Base-by-base conservation (phyloP, 2,113 vertebrate genomes). In the Pituophis catenifer region DNA sequence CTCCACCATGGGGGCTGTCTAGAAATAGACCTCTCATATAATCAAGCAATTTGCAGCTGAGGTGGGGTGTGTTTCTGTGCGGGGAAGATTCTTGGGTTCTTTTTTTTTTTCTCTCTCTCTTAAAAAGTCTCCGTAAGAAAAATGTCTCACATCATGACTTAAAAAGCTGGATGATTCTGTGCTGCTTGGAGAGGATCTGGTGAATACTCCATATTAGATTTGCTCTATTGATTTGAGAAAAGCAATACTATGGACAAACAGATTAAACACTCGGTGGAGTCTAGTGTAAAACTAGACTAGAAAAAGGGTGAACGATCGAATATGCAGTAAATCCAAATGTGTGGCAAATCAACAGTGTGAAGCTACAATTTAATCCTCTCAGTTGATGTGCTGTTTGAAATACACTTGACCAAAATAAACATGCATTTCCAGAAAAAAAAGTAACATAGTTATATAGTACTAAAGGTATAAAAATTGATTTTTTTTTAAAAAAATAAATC, bases 191-290 rank as follows among this genome's bases (percentile, higher is more conserved):
- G 94, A 90, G 88, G 59, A 95, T 95, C 92, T 19, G 86, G 89
- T 91, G 58, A 94, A 94, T 89, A 55, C 89, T 94, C 58, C 93
- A 94, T 26, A 95, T 1, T 93, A 92, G 53, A 92, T 94, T 92
- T 96, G 59, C 62, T 95, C 44, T 91, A 93, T 95, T 95, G 91
- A 89, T 59, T 75, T 62, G 89, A 57, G 48, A 94, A 95, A 91
- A 95, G 89, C 86, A 95, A 95, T 95, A 93, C 50, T 91, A 92
- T 48, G 21, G 81, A 88, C 19, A 93, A 92, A 91, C 59, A 92
- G 91, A 93, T 93, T 94, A 91, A 94, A 90, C 89, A 59, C 89
- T 92, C 91, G 85, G 93, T 38, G 91, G 59, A 94, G 86, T 94
- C 70, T 94, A 33, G 70, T 94, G 93, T 94, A 86, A 93, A 87